A percentile compares a stretch with the other conserved stretches of the same genome.
These are phyloP conservation scores for Branchellion lobata DNA, from an alignment of 2,888 invertebrate species.

Conservation along the genomic window DNA sequence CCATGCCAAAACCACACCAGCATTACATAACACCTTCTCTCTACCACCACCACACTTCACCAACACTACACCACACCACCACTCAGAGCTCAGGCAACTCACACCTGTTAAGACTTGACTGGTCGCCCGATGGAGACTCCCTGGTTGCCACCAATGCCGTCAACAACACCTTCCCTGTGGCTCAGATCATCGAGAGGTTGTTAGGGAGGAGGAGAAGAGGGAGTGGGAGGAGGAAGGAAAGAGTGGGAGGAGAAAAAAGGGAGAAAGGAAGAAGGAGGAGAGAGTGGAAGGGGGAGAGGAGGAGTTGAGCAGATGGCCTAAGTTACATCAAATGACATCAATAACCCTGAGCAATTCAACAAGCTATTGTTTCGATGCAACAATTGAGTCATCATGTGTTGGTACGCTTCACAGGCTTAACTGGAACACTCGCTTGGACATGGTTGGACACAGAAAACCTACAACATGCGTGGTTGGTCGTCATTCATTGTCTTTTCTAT, in stretches of 20 bases:
- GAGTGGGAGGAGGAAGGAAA: constrained; percentile 84
- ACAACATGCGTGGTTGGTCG: constrained; percentile 77
- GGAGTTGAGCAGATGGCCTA: too few species aligned
- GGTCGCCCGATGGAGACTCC: constrained; percentile 97
- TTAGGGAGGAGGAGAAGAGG: constrained; percentile 92
- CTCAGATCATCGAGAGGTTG: constrained; percentile 80
- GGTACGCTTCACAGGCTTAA: constrained; percentile 67
- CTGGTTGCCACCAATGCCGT: constrained; percentile 95
- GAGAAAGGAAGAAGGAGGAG: too few species aligned
- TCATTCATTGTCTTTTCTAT: background rate
- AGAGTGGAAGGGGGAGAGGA: too few species aligned
- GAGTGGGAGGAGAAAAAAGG: too few species aligned
- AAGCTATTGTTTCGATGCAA: too few species aligned
- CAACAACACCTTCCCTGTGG: constrained; percentile 96
- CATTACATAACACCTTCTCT: too few species aligned
- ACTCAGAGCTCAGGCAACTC: constrained; percentile 75
- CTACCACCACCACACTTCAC: background rate
- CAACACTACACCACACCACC: background rate
- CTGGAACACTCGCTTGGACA: constrained; percentile 94
- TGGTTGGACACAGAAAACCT: constrained; percentile 95
- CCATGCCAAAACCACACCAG: too few species aligned
- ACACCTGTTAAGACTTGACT: constrained; percentile 84
- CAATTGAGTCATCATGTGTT: too few species aligned
- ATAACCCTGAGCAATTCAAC: too few species aligned
- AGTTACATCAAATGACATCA: too few species aligned